Evolutionary conservation across 2,113 vertebrate genomes (phyloP).

Genomic region (Gila orcuttii): DNA sequence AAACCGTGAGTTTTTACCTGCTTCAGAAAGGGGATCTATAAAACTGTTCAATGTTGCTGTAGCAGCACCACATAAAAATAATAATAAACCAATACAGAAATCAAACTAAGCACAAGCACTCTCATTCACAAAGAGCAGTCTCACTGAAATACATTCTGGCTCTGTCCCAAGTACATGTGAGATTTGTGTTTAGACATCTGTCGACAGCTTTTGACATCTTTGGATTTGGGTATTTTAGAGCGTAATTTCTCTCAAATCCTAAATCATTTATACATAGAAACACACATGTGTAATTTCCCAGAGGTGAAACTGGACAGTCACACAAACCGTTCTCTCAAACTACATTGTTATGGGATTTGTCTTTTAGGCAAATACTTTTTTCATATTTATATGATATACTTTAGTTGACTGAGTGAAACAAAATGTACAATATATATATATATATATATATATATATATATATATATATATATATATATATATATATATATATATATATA

Average conservation of each 20-base stretch:
- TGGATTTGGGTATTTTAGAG: conserved; percentile 26
- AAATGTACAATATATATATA: background rate
- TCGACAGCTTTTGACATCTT: conserved; percentile 39
- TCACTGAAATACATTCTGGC: conserved; percentile 28
- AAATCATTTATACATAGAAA: conserved; percentile 9
- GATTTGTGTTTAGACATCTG: conserved; percentile 41
- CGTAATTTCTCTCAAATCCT: conserved; percentile 36
- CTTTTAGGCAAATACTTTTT: background rate
- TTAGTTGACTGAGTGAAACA: background rate
- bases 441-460: no score
- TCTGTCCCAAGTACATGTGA: conserved; percentile 27
- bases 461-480: no score
- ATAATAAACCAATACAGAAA: background rate
- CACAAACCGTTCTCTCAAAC: background rate
- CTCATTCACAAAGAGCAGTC: conserved; percentile 20
- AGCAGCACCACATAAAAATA: background rate
- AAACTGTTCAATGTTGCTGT: background rate
- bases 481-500: no score
- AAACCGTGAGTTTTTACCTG: background rate
- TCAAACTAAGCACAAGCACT: background rate
- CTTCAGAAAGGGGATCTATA: background rate
- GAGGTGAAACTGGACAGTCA: background rate
- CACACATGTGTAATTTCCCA: background rate
- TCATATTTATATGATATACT: background rate
- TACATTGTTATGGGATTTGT: background rate